These are phyloP conservation scores for Tenthredo scrophulariae DNA, from an alignment of 2,888 invertebrate species.

Conservation along the genomic window DNA sequence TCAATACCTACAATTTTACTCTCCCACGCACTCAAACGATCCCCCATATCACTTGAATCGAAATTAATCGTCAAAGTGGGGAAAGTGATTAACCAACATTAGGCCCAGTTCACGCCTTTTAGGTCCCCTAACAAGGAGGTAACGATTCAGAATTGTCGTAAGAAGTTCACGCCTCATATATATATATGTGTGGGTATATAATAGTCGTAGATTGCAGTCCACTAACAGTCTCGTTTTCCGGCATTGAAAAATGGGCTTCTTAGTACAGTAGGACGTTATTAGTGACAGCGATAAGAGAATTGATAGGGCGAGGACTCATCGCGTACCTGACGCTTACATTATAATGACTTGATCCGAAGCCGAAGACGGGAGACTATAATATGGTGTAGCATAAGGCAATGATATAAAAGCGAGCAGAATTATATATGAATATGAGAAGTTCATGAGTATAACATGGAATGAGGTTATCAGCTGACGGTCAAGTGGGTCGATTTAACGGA, in stretches of 20 bases:
- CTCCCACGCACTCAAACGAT: neutral
- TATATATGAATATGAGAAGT: neutral
- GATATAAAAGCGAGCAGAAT: neutral
- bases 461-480: constrained; percentile 33
- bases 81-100: constrained; percentile 19
- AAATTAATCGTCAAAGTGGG: neutral
- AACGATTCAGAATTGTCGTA: constrained; percentile 10
- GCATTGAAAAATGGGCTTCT: constrained; percentile 42
- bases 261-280: constrained; percentile 44
- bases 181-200: neutral
- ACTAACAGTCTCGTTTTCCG: neutral
- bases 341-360: constrained; percentile 23
- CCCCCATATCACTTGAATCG: neutral
- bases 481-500: constrained; percentile 31
- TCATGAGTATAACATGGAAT: neutral
- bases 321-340: constrained; percentile 14
- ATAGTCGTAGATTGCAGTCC: neutral
- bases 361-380: neutral
- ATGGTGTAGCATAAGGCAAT: neutral
- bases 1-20: neutral
- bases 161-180: neutral
- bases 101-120: constrained; percentile 2
- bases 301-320: constrained; percentile 27
- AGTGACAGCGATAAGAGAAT: constrained; percentile 49
- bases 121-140: neutral